Evolutionary conservation across 2,113 vertebrate genomes (phyloP).

Genomic region (Tragelaphus buxtoni): DNA sequence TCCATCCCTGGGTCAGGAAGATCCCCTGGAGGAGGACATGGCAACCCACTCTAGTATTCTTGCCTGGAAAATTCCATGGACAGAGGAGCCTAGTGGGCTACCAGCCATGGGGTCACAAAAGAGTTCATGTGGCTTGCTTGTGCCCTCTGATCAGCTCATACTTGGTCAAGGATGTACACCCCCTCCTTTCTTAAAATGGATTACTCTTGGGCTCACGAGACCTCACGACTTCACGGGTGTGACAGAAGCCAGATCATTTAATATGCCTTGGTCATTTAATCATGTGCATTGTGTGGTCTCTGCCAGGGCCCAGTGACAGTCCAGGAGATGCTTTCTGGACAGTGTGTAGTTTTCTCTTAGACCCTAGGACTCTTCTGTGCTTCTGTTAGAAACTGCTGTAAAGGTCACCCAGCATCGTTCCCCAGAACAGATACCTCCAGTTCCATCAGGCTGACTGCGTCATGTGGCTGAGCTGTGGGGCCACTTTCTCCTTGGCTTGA

Average conservation of each 20-base stretch:
- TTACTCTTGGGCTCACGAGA: neutral
- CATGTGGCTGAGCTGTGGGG: neutral
- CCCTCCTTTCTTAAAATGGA: neutral
- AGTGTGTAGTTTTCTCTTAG: neutral
- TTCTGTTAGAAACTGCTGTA: neutral
- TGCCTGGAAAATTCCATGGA: neutral
- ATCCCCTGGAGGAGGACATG: neutral
- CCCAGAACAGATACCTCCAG: neutral
- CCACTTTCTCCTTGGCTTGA: neutral
- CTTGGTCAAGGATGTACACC: neutral
- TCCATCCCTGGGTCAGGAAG: neutral
- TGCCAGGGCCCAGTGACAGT: neutral
- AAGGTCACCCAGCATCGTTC: neutral
- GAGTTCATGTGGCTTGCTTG: neutral
- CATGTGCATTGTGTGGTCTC: neutral
- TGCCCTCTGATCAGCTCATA: neutral
- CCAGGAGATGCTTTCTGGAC: neutral
- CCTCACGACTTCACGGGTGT: neutral
- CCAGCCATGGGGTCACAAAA: neutral
- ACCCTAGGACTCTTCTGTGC: neutral
- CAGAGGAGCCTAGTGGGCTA: neutral
- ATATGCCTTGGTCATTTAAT: neutral
- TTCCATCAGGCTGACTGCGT: fast-evolving
- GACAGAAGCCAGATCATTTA: neutral
- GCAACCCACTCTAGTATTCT: neutral